Conservation (phyloP, 1,140 invertebrate species). For the Drosophila murphyi region DNA sequence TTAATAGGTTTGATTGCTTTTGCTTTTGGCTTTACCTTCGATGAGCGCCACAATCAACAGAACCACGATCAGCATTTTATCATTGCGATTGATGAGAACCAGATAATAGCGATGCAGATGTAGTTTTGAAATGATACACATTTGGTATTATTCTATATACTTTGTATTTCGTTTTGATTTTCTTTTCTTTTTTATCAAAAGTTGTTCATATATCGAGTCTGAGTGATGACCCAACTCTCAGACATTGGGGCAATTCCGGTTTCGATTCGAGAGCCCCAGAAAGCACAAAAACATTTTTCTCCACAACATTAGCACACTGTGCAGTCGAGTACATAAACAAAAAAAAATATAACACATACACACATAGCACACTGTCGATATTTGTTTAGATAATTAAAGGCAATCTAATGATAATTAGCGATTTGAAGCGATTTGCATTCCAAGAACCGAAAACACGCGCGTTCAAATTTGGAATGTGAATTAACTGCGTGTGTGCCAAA, state of each 20-base stretch:
- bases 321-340: slow-evolving; percentile 20
- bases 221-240: background rate
- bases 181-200: background rate
- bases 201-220: slow-evolving; percentile 13
- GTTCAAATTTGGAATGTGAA: slow-evolving; percentile 7
- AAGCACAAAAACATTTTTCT: slow-evolving; percentile 12
- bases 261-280: background rate
- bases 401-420: slow-evolving; percentile 5
- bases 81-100: slow-evolving; percentile 52
- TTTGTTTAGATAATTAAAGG: background rate
- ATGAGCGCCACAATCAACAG: slow-evolving; percentile 60
- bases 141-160: slow-evolving; percentile 29
- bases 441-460: slow-evolving; percentile 16
- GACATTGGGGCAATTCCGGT: slow-evolving; percentile 18
- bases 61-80: slow-evolving; percentile 74
- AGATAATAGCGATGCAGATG: slow-evolving; percentile 34
- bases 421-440: slow-evolving; percentile 7
- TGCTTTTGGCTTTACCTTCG: slow-evolving; percentile 60
- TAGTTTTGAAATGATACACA: slow-evolving; percentile 56
- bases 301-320: slow-evolving; percentile 4
- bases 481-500: background rate
- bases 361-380: background rate
- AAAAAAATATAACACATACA: slow-evolving; percentile 8
- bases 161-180: too few relatives aligned
- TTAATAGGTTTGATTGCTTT: slow-evolving; percentile 2